Percentiles rank a stretch among this genome's conserved stretches.
Evolutionary conservation across 1,140 invertebrate species (phyloP).

Genomic region (Apocrypta bakeri): DNA sequence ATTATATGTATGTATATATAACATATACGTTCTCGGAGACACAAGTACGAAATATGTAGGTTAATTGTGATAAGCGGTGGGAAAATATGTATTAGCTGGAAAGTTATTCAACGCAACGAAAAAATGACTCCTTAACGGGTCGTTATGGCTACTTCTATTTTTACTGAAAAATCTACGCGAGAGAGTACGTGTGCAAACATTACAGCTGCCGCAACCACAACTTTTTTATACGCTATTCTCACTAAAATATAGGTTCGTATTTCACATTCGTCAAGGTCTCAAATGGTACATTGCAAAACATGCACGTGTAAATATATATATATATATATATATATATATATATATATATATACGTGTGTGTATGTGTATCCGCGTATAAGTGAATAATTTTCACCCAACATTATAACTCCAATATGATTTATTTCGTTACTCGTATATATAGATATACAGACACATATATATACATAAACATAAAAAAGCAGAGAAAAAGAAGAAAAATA

Average conservation of each 20-base stretch:
- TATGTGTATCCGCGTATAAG: background rate
- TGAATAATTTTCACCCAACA: conserved; percentile 42
- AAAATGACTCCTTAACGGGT: conserved; percentile 4
- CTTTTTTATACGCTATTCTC: conserved; percentile 45
- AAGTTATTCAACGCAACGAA: background rate
- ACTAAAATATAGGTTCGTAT: conserved; percentile 50
- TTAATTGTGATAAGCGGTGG: background rate
- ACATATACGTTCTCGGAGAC: no score
- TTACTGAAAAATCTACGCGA: conserved; percentile 16
- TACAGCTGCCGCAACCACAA: conserved; percentile 33
- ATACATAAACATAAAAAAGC: background rate
- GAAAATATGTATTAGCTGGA: background rate
- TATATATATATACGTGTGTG: background rate
- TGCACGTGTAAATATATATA: background rate
- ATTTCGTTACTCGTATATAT: conserved; percentile 9
- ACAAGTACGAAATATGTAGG: background rate
- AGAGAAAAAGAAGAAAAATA: no score
- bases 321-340: background rate
- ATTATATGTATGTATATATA: no score
- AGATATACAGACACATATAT: background rate
- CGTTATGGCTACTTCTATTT: conserved; percentile 22
- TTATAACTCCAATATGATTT: conserved; percentile 20
- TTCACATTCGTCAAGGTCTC: conserved; percentile 46
- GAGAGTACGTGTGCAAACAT: conserved; percentile 23
- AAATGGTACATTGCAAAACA: conserved; percentile 47